Percentiles rank a stretch among this genome's conserved stretches.
phyloP scores from a whole-genome alignment of 2,797 vertebrate species.

The Bufotes viridis region DNA sequence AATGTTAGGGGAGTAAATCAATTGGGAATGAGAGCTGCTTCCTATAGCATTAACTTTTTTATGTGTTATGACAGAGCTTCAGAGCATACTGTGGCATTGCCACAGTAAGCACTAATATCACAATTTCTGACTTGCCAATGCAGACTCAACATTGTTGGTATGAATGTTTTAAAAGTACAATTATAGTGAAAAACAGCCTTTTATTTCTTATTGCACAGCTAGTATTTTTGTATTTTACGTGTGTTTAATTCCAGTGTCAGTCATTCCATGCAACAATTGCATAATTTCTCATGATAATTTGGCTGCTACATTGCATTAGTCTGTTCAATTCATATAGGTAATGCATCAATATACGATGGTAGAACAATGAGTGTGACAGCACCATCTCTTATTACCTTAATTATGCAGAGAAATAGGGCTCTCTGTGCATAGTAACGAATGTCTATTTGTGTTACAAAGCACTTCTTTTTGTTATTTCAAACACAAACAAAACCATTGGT shows the following conservation, averaged over 20 bases:
- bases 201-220: neutral
- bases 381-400: constrained; percentile 3
- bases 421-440: neutral
- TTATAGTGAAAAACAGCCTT: constrained; percentile 4
- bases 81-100: neutral
- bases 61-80: neutral
- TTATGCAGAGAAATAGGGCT: constrained; percentile 1
- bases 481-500: neutral
- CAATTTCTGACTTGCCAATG: neutral
- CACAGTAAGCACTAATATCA: neutral
- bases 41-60: neutral
- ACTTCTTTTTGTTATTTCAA: neutral
- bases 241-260: neutral
- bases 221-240: neutral
- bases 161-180: neutral
- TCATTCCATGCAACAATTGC: constrained; percentile 14
- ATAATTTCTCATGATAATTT: constrained; percentile 21
- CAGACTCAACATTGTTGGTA: neutral
- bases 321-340: neutral
- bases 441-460: neutral
- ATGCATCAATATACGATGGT: neutral
- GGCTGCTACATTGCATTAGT: constrained; percentile 4
- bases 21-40: neutral
- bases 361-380: constrained; percentile 13
- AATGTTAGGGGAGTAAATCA: neutral